A percentile compares a stretch with the other conserved stretches of the same genome.
phyloP scores from a whole-genome alignment of 2,797 vertebrate genomes.

The Phaenicophaeus curvirostris region DNA sequence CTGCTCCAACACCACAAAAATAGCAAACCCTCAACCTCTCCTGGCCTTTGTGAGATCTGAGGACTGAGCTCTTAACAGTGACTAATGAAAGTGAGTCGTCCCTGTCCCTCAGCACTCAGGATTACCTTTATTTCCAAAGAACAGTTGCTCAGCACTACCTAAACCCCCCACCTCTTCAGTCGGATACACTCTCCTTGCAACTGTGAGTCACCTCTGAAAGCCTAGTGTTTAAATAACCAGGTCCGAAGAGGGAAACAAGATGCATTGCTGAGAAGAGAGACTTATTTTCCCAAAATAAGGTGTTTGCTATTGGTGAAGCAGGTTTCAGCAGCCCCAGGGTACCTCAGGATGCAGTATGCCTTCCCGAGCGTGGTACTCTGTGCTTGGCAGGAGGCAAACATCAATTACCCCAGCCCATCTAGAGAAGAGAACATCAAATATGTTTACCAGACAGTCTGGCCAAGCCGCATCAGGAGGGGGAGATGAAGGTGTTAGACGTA shows the following conservation, averaged over 20 bases:
- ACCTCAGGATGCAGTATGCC: accelerated
- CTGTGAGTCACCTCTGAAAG: background rate
- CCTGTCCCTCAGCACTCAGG: background rate
- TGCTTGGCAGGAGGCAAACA: background rate
- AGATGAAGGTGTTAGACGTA: background rate
- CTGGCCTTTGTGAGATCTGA: background rate
- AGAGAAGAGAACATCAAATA: background rate
- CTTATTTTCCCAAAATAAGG: background rate
- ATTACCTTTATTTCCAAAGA: background rate
- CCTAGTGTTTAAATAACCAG: accelerated
- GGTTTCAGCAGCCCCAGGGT: background rate
- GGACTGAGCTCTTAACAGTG: background rate
- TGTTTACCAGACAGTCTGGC: background rate
- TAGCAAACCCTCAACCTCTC: background rate
- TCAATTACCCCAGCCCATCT: background rate
- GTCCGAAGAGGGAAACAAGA: background rate
- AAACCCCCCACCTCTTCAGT: background rate
- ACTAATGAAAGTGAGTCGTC: background rate
- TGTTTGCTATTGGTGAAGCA: background rate
- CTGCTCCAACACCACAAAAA: background rate
- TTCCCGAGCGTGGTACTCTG: background rate
- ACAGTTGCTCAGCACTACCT: background rate
- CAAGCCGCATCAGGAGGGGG: background rate
- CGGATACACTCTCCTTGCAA: background rate
- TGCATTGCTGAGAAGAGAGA: background rate